A percentile compares a stretch with the other conserved stretches of the same genome.
These are phyloP conservation scores for Halichoerus grypus DNA, from an alignment of 2,113 vertebrate genomes.

Conservation along the genomic window DNA sequence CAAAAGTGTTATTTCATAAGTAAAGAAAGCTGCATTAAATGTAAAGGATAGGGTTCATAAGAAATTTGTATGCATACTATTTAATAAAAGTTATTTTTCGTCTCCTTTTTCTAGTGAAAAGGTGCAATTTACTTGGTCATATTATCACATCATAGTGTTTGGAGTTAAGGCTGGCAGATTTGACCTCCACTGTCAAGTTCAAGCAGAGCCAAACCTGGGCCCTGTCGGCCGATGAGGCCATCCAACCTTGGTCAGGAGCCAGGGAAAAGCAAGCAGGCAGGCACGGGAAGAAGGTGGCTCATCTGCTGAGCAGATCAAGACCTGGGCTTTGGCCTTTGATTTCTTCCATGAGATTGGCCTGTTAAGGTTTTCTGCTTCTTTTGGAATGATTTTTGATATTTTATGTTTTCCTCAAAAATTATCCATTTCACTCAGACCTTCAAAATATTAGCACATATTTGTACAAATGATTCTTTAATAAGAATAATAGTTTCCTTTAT, in stretches of 20 bases:
- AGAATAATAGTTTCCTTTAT: neutral
- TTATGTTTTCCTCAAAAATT: slow-evolving; percentile 8
- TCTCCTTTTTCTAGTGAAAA: neutral
- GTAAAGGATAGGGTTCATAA: neutral
- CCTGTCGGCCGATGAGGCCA: neutral
- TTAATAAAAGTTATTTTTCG: neutral
- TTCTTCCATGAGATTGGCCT: neutral
- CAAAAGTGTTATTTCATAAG: neutral
- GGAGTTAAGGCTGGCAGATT: neutral
- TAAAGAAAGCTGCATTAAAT: neutral
- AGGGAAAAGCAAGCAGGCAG: neutral
- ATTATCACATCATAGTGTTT: neutral
- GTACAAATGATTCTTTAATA: neutral
- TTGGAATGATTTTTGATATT: neutral
- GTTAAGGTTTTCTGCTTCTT: neutral
- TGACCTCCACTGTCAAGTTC: neutral
- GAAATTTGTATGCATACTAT: neutral
- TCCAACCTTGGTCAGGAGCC: neutral
- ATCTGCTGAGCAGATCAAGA: neutral
- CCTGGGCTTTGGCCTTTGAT: neutral
- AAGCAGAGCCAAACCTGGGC: neutral
- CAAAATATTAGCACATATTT: neutral
- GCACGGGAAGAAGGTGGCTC: neutral
- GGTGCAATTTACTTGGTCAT: neutral
- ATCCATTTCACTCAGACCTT: neutral